Evolutionary conservation across 2,113 vertebrate species (phyloP).

Genomic region (Triplophysa siluroides): DNA sequence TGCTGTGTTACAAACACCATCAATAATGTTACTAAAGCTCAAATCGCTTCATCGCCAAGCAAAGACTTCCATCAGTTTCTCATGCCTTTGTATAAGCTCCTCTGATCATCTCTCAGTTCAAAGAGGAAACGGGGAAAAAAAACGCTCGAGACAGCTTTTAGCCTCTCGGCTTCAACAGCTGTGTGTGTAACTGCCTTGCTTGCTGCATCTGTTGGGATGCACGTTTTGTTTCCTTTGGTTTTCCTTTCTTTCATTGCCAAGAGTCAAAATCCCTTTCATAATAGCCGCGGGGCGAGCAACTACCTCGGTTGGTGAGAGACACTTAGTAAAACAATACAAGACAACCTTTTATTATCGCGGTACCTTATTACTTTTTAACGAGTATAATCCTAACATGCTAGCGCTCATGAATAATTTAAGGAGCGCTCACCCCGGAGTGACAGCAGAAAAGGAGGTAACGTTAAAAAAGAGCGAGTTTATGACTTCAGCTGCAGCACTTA

Average conservation of each 20-base stretch:
- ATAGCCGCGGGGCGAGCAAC: constrained; percentile 59
- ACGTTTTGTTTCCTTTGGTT: constrained; percentile 61
- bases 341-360: constrained; percentile 68
- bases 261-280: constrained; percentile 64
- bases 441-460: constrained; percentile 49
- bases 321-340: constrained; percentile 71
- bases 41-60: constrained; percentile 12
- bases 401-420: constrained; percentile 75
- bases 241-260: constrained; percentile 56
- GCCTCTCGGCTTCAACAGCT: constrained; percentile 49
- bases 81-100: constrained; percentile 61
- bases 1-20: background rate
- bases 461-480: constrained; percentile 14
- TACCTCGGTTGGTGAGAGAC: constrained; percentile 61
- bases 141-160: constrained; percentile 71
- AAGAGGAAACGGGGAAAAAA: constrained; percentile 64
- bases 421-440: constrained; percentile 53
- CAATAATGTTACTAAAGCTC: background rate
- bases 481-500: constrained; percentile 27
- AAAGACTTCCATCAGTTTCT: constrained; percentile 65
- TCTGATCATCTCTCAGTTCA: constrained; percentile 73
- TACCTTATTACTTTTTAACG: constrained; percentile 77
- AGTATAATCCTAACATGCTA: constrained; percentile 69
- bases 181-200: constrained; percentile 5
- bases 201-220: constrained; percentile 24